phyloP scores from a whole-genome alignment of 2,113 vertebrate genomes.

The Poecilia latipinna region DNA sequence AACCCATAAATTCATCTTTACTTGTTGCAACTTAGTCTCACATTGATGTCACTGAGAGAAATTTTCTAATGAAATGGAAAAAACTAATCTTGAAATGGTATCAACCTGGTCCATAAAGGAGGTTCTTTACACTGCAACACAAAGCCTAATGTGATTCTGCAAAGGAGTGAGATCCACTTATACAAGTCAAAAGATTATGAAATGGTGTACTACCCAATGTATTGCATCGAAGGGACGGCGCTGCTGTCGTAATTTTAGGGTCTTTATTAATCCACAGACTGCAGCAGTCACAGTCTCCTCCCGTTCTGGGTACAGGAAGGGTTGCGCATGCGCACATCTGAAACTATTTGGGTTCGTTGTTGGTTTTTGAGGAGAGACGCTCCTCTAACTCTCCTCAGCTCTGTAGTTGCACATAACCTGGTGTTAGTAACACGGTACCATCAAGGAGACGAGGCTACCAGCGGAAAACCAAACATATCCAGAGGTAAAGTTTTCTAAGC shows the following conservation, averaged over 20 bases:
- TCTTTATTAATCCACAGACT: too few relatives aligned
- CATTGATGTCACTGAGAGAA: neutral
- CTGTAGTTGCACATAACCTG: neutral
- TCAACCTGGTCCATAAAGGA: too few relatives aligned
- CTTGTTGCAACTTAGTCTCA: neutral
- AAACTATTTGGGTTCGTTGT: neutral
- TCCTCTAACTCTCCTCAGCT: neutral
- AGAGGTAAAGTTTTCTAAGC: conserved; percentile 7
- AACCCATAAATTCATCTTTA: too few relatives aligned
- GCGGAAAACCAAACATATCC: neutral
- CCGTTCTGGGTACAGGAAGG: neutral
- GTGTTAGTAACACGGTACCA: conserved; percentile 11
- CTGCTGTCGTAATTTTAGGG: neutral
- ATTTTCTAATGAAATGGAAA: too few relatives aligned
- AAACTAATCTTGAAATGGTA: too few relatives aligned
- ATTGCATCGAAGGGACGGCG: too few relatives aligned
- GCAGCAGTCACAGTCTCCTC: neutral
- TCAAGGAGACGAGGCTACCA: neutral
- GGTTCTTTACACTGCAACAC: too few relatives aligned
- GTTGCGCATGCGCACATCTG: conserved; percentile 29
- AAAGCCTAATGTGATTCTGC: too few relatives aligned
- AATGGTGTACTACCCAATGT: neutral
- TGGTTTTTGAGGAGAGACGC: neutral
- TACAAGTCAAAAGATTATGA: too few relatives aligned
- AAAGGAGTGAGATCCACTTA: neutral